Conservation (phyloP, 1,140 invertebrate genomes). For the Zaprionus tsacasi region DNA sequence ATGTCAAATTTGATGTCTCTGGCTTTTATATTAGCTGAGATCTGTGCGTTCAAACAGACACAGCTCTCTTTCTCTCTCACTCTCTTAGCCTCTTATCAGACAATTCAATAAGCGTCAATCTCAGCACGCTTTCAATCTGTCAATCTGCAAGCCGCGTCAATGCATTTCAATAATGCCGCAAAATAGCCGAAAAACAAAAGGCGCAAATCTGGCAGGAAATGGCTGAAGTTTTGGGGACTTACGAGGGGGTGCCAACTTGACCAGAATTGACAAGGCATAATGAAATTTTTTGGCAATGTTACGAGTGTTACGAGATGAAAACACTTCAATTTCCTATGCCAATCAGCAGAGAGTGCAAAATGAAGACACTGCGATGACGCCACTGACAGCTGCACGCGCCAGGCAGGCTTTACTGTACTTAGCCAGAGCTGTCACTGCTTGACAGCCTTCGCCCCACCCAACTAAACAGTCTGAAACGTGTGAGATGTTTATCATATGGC, state of each 20-base stretch:
- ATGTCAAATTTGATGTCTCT: too few relatives aligned
- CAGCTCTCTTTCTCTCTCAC: neutral
- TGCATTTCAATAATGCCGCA: constrained; percentile 75
- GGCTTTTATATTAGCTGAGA: too few relatives aligned
- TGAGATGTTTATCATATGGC: constrained; percentile 73
- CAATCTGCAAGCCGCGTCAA: constrained; percentile 59
- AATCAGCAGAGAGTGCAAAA: constrained; percentile 54
- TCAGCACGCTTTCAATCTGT: constrained; percentile 50
- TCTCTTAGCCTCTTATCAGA: neutral
- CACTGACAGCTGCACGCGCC: constrained; percentile 67
- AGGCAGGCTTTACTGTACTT: constrained; percentile 70
- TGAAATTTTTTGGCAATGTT: constrained; percentile 51
- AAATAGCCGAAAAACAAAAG: constrained; percentile 46
- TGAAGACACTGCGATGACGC: constrained; percentile 24
- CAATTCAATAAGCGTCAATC: constrained; percentile 81
- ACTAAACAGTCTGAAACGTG: constrained; percentile 47
- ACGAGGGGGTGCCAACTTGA: constrained; percentile 45
- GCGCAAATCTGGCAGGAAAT: constrained; percentile 21
- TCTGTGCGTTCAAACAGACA: too few relatives aligned
- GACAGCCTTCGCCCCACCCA: constrained; percentile 49
- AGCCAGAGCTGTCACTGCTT: constrained; percentile 61
- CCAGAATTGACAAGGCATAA: constrained; percentile 46
- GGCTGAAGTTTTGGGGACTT: neutral
- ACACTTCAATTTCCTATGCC: constrained; percentile 80
- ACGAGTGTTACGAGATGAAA: constrained; percentile 69